Evolutionary conservation across 2,888 invertebrate genomes (phyloP), one percentile per base, ranked within the genome.

Genomic region (Drosophila mimetica): DNA sequence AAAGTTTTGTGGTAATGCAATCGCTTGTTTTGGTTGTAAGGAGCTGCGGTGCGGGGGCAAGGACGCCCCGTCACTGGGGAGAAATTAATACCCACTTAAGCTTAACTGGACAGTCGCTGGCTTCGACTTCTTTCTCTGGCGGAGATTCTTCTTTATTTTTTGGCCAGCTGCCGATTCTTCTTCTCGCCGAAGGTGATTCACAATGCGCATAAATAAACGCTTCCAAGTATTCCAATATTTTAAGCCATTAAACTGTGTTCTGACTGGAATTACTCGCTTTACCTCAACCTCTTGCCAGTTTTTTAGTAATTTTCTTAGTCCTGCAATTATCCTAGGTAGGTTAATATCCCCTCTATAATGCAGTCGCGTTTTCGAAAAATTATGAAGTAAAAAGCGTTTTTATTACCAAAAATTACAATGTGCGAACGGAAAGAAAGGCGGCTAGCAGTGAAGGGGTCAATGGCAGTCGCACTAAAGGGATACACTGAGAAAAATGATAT

Each of bases 81-180:
- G 81, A 85, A 87, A 89, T 88, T 90, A 89, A 90, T 90, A 82
- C 88, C 89, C 89, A 88, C 89, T 90, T 89, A 90, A 86, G 85
- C 85, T 75, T 72, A 77, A 81, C 79, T 81, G 88, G 74, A 79
- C 82, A 82, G 84, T 74, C 71, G 76, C 28, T 59, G 34, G 34
- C n/a, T 44, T 16, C 74, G 50, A 46, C 52, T 50, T 30, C 51
- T 57, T 30, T 18, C 20, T 48, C 36, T 28, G 37, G 16, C 9
- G 4, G 14, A 41, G 44, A 51, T 34, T 55, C 41, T 42, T 34
- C 41, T 42, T 34, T 14, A 44, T 58, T 63, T 67, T 66, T 57
- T 47, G 18, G 8, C n/a, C 55, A 25, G 20, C 52, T 14, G 76
- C 20, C 50, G 32, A 47, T 52, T 57, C 7, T 58, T 47, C 50